Conservation (phyloP, 1,140 invertebrate genomes). For the Drosophila navojoa region DNA sequence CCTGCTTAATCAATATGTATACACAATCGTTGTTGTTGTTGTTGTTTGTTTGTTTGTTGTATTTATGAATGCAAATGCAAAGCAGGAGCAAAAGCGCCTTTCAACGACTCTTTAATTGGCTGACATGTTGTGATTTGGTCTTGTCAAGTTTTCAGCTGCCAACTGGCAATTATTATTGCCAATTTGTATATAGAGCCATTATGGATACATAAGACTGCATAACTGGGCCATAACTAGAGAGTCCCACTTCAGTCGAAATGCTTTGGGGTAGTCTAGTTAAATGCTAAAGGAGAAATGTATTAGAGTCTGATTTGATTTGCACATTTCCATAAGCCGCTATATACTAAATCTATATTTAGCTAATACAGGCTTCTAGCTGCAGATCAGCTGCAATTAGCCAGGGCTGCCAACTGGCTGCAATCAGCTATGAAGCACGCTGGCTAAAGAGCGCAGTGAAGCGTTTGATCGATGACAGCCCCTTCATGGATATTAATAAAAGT, state of each 20-base stretch:
- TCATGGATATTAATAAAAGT: constrained; percentile 11
- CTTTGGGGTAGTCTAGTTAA: neutral
- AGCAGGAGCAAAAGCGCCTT: constrained; percentile 35
- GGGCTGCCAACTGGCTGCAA: constrained; percentile 22
- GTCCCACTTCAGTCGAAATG: neutral
- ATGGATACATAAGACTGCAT: neutral
- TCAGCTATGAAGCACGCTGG: constrained; percentile 26
- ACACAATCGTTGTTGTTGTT: constrained; percentile 29
- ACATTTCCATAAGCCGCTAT: too few relatives aligned
- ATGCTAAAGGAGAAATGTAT: neutral
- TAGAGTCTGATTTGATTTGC: too few relatives aligned
- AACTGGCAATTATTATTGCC: constrained; percentile 45
- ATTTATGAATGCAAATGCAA: constrained; percentile 49
- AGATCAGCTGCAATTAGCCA: constrained; percentile 15
- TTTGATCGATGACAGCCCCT: constrained; percentile 42
- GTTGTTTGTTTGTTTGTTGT: constrained; percentile 8
- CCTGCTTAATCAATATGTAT: constrained; percentile 55
- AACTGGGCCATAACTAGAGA: neutral
- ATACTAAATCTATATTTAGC: too few relatives aligned
- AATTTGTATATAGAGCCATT: constrained; percentile 24
- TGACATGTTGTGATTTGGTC: constrained; percentile 78
- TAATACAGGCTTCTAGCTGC: neutral
- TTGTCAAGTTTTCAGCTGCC: constrained; percentile 59
- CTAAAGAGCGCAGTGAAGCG: constrained; percentile 36
- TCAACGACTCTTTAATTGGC: constrained; percentile 73